Evolutionary conservation across 1,140 invertebrate genomes (phyloP).

Genomic region (Drosophila ironensis): DNA sequence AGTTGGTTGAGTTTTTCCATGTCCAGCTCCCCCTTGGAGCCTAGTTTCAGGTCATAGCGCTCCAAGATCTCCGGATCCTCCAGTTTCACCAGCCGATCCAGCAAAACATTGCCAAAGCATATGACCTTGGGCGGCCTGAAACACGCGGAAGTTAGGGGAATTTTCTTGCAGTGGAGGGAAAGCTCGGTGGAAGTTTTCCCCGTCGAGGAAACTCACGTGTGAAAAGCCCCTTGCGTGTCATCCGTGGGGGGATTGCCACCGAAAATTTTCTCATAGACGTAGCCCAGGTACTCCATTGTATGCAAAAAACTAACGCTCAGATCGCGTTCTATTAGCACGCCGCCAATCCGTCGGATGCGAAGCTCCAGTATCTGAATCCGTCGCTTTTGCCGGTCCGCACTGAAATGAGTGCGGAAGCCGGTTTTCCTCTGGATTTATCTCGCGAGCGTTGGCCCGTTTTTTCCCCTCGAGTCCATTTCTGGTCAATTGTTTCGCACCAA

Average conservation of each 20-base stretch:
- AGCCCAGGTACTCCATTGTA: conserved; percentile 75
- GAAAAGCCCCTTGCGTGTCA: conserved; percentile 29
- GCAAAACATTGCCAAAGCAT: conserved; percentile 75
- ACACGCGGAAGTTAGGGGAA: not conserved
- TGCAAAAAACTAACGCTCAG: conserved; percentile 37
- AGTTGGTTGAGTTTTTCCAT: conserved; percentile 55
- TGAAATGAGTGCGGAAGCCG: conserved; percentile 51
- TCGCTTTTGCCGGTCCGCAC: conserved; percentile 46
- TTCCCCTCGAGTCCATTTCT: conserved; percentile 36
- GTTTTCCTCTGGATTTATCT: conserved; percentile 56
- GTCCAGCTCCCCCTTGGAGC: conserved; percentile 72
- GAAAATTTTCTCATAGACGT: conserved; percentile 67
- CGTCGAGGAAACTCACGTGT: conserved; percentile 42
- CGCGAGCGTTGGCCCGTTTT: conserved; percentile 4
- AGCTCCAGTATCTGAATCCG: conserved; percentile 8
- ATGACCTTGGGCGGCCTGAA: conserved; percentile 71
- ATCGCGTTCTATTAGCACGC: conserved; percentile 26
- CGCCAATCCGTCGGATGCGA: not conserved
- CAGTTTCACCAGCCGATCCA: conserved; percentile 63
- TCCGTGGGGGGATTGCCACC: conserved; percentile 23
- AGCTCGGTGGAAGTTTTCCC: conserved; percentile 2
- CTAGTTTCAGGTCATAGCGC: conserved; percentile 54
- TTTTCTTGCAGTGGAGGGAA: not conserved
- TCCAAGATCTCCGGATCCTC: conserved; percentile 51
- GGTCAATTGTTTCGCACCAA: conserved; percentile 42